These are phyloP conservation scores for Spea multiplicata DNA, from an alignment of 2,113 vertebrate genomes.

Conservation along the genomic window DNA sequence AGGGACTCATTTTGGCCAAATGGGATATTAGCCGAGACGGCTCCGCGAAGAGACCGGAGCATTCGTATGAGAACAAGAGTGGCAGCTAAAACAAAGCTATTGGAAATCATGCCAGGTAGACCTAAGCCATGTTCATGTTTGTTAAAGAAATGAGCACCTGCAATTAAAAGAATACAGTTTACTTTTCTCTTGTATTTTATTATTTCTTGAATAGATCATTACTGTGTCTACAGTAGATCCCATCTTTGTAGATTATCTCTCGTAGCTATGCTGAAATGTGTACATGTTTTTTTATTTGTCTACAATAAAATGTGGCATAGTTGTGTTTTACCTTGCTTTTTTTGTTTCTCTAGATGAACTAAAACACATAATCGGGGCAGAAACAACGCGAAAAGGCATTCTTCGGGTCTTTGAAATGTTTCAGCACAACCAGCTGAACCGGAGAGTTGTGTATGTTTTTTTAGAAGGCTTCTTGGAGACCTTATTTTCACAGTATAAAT, in stretches of 20 bases:
- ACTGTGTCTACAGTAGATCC: no score
- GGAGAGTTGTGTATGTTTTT: constrained; percentile 92
- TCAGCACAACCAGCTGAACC: constrained; percentile 93
- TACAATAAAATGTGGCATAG: no score
- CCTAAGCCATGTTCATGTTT: background rate
- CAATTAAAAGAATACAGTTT: no score
- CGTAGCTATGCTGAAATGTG: no score
- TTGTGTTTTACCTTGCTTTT: background rate
- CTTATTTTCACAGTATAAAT: constrained; percentile 95
- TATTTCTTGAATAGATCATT: no score
- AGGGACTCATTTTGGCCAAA: constrained; percentile 98
- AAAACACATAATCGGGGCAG: constrained; percentile 82
- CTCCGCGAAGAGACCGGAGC: constrained; percentile 85
- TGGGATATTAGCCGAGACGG: constrained; percentile 90
- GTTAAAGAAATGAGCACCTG: background rate
- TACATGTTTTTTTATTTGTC: no score
- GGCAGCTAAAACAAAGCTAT: constrained; percentile 90
- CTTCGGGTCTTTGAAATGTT: constrained; percentile 98
- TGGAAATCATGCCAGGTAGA: constrained; percentile 97
- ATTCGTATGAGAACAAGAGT: constrained; percentile 94
- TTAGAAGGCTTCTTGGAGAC: constrained; percentile 97
- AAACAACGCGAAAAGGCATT: constrained; percentile 93
- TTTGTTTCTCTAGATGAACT: constrained; percentile 69
- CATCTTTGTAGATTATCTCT: no score
- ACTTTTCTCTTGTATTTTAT: no score